Base-by-base conservation (phyloP, 1,140 invertebrate species). In the Lucilia sericata region DNA sequence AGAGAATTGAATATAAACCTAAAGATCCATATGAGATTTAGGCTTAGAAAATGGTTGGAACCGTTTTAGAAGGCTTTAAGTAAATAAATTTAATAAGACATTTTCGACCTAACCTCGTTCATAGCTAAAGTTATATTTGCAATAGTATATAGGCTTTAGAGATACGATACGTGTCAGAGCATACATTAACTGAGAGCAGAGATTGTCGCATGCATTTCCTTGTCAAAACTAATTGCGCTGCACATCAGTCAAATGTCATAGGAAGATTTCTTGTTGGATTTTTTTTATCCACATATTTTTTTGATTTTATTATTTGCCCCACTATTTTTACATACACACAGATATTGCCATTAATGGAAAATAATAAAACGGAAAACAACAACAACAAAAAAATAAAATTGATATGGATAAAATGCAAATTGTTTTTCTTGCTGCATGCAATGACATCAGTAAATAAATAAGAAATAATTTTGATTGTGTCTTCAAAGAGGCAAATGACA, bases 201-300 rank as follows among this genome's bases (percentile, higher is more conserved):
- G 76, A 80, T 80, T 80, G 76, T 80, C 76, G 76, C 21, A 49
- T 80, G 76, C 76, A 80, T 80, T 80, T 80, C 76, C 76, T 74
- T 83, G 82, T 74, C 82, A 83, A 83, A 65, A 83, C 36, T 83
- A 74, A 83, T 83, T 83, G 82, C 65, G 42, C 65, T 36, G 65
- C 82, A 83, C 36, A 74, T 83, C 82, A 83, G 55, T 83, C 65
- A 74, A 83, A 70, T 83, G 82, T 83, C 82, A 83, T 21, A 82
- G 36, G 65, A 70, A 70, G n/a, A 70, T 70, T 70, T 70, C 65
- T 70, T 70, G 5, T 70, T 70, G n/a, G n/a, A 7, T 3, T 3
- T 55, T 55, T 55, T 70, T 21, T 70, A 7, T n/a, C 65, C 5
- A 7, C 21, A 9, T n/a, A n/a, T 60, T 17, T 60, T 17, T 60